Conservation (phyloP, 2,797 vertebrate species). For the Octomys mimax region DNA sequence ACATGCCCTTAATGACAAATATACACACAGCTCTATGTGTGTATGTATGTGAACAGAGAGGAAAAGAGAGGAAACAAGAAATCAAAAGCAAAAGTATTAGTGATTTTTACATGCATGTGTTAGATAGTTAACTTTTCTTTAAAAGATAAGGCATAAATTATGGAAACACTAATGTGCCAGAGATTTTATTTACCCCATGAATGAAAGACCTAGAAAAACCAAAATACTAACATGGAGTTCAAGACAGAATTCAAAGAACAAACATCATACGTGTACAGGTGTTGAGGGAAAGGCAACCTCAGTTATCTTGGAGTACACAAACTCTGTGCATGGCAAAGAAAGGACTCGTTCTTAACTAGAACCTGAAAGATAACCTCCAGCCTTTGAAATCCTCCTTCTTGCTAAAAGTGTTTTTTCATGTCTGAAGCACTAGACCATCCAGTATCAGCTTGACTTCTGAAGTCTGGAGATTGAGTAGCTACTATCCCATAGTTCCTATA, state of each 20-base stretch:
- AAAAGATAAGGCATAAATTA: background rate
- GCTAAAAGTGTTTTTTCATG: background rate
- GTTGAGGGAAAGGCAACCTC: background rate
- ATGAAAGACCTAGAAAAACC: background rate
- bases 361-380: background rate
- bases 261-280: background rate
- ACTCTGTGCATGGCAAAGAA: background rate
- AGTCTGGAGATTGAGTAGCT: background rate
- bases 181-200: background rate
- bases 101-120: background rate
- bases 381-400: background rate
- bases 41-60: background rate
- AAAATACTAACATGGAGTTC: background rate
- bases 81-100: background rate
- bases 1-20: background rate
- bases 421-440: background rate
- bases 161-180: background rate
- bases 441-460: background rate
- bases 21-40: background rate
- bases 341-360: background rate
- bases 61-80: background rate
- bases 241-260: background rate
- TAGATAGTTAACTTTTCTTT: background rate
- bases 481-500: background rate
- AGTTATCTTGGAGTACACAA: background rate